Evolutionary conservation across 2,113 vertebrate genomes (phyloP), one percentile per base, ranked within the genome.

Genomic region (Dasypus novemcinctus): DNA sequence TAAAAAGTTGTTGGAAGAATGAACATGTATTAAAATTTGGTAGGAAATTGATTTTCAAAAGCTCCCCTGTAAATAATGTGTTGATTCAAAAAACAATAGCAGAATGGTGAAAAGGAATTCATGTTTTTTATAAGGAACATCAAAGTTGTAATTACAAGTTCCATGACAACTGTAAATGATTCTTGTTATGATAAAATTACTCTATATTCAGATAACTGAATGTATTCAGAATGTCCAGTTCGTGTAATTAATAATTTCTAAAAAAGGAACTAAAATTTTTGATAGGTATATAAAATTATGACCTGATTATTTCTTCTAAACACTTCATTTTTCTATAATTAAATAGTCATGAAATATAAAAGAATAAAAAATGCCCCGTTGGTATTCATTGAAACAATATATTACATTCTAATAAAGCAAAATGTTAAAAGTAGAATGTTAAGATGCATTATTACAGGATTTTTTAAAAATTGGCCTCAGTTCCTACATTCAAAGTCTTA

Each of bases 241-340:
- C 0, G 5, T 18, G 7, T 66, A 94, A 5, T 76, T 96, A 88
- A 79, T 81, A 87, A 64, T 95, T 97, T 81, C 82, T 91, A 94
- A 96, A 91, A 97, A 72, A 95, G n/a, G 7, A 63, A 64, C 23
- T 86, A 57, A 89, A 72, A 7, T 61, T 0, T 54, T 96, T 97
- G 81, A 91, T 52, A 83, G 46, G 33, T 52, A 92, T 95, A 71
- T 93, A 81, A 87, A 92, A 92, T 91, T 86, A 61, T 57, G 61
- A 85, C 78, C 92, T 90, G 71, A 61, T 72, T 87, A 76, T 74
- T 84, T 94, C 71, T 86, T 88, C 49, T 91, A 43, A 96, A 88
- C 3, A 64, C 20, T 79, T 83, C 79, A 81, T 74, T 82, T 66
- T 76, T 31, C 18, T 38, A 49, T 63, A 89, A 83, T 91, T 41